A percentile compares a stretch with the other conserved stretches of the same genome.
Evolutionary conservation across 2,888 invertebrate species (phyloP).

Genomic region (Phyto melanocephala): DNA sequence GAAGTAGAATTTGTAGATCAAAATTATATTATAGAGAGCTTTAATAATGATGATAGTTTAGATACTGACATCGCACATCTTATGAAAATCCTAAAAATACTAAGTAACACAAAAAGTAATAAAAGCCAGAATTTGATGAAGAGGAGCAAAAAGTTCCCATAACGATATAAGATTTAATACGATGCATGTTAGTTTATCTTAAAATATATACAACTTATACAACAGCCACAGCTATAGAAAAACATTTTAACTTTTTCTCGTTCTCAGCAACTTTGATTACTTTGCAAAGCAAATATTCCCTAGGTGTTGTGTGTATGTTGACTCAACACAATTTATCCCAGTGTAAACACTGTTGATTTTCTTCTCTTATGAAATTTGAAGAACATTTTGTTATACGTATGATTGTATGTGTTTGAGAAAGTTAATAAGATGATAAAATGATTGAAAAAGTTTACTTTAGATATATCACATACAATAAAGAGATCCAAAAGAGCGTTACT

Average conservation of each 20-base stretch:
- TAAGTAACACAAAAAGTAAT: neutral
- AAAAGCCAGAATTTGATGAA: neutral
- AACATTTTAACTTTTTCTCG: neutral
- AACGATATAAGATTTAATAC: neutral
- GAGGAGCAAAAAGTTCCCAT: neutral
- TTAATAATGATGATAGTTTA: no score
- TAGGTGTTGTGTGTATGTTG: neutral
- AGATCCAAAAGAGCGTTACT: no score
- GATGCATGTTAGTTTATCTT: neutral
- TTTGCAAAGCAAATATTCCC: slow-evolving; percentile 24
- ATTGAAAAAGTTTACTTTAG: no score
- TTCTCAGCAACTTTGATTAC: neutral
- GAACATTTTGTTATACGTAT: neutral
- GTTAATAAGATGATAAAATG: slow-evolving; percentile 14
- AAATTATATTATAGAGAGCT: no score
- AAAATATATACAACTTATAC: slow-evolving; percentile 14
- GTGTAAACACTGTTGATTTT: neutral
- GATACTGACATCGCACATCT: slow-evolving; percentile 24
- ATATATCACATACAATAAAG: no score
- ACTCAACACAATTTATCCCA: neutral
- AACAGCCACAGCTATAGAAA: neutral
- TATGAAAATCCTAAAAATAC: neutral
- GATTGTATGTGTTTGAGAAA: neutral
- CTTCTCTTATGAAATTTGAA: neutral
- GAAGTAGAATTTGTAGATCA: no score